Evolutionary conservation across 2,797 vertebrate species (phyloP), one percentile per base, ranked within the genome.

Genomic region (Lagodon rhomboides): DNA sequence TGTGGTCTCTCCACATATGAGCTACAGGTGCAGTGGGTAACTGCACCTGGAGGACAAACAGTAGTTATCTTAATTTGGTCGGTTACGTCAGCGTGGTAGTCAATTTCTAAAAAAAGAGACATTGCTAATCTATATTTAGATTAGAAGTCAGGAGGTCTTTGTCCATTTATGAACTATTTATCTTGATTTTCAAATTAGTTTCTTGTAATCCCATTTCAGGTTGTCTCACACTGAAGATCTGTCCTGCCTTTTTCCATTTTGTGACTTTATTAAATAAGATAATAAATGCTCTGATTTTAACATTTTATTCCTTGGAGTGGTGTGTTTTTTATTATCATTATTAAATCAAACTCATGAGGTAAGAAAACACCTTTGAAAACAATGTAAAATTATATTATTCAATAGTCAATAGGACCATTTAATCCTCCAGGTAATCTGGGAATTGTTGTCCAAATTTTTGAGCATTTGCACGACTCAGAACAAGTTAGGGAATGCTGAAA

Each of bases 11-110:
- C 38, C 38, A 38, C 38, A 38, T 56, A 1, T 63, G 25, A 43
- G 30, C 11, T 54, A 6, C 18, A 55, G 38, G 54, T 70, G 47
- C 2, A 11, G 12, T 34, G 51, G 1, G 6, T 43, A 51, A 20
- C 30, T 44, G 5, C 23, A 30, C 10, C 23, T 23, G 23, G 50
- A 44, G 20, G 50, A 23, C 54, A 81, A 79, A 79, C 13, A 51
- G 16, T 51, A 5, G 58, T 70, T 66, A 68, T 53, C n/a, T 9
- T 18, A 3, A 49, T 25, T 6, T 49, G 12, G 38, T 49, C 27
- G 41, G 17, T 54, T 63, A 25, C n/a, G 34, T 71, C 34, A 41
- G 18, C 63, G 12, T 23, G 43, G 27, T 22, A 1, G 22, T 43
- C 9, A 4, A 1, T 49, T 47, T 44, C 16, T 38, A 7, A 38